phyloP scores from a whole-genome alignment of 2,797 vertebrate genomes.

The Epinephelus awoara region DNA sequence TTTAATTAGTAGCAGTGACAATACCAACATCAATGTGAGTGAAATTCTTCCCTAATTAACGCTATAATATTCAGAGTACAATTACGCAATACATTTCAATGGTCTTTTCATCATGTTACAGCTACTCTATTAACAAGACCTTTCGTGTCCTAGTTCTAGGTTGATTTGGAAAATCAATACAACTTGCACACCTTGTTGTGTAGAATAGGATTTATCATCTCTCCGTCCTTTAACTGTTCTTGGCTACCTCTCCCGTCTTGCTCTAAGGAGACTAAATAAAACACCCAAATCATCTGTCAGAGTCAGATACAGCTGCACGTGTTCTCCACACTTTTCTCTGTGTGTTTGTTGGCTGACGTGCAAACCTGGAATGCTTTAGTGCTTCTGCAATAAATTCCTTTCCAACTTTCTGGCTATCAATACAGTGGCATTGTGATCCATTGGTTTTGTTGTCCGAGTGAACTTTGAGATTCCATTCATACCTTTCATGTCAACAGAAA shows the following conservation, averaged over 20 bases:
- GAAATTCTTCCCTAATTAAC: constrained; percentile 20
- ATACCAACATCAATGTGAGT: constrained; percentile 11
- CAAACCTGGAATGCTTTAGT: constrained; percentile 52
- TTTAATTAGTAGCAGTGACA: constrained; percentile 45
- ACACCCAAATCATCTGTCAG: constrained; percentile 31
- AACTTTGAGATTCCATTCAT: constrained; percentile 57
- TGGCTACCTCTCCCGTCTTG: constrained; percentile 5
- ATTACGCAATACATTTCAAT: constrained; percentile 19
- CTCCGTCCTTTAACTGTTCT: constrained; percentile 18
- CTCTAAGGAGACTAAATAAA: constrained; percentile 52
- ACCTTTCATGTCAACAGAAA: constrained; percentile 25
- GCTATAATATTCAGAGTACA: neutral
- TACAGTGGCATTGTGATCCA: constrained; percentile 20
- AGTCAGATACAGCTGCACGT: constrained; percentile 38
- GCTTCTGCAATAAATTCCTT: constrained; percentile 49
- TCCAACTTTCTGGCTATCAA: constrained; percentile 44
- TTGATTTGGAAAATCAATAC: neutral
- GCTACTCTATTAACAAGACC: neutral
- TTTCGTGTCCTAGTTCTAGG: neutral
- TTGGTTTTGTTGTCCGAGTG: constrained; percentile 39
- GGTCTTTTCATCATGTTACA: neutral
- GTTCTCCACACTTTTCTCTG: constrained; percentile 47
- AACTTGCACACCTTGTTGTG: no score
- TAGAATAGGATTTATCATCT: neutral
- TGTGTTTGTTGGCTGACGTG: constrained; percentile 42